These are phyloP conservation scores for Stratiolaelaps scimitus DNA, from an alignment of 1,140 invertebrate species.

Conservation along the genomic window DNA sequence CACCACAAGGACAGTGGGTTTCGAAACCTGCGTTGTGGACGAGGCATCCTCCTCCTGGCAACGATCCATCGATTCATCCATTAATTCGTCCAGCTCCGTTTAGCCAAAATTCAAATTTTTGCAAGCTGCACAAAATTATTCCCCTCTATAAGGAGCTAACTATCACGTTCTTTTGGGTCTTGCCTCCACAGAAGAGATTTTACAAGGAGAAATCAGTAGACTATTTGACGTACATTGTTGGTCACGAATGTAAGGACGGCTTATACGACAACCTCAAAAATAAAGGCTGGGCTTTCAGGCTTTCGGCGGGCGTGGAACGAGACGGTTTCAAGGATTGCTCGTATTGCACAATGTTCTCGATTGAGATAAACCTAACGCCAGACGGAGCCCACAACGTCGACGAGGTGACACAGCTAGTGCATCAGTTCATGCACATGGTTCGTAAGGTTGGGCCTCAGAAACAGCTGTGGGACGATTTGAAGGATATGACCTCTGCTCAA, in stretches of 20 bases:
- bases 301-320: neutral
- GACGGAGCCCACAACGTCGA: slow-evolving; percentile 39
- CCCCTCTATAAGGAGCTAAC: slow-evolving; percentile 44
- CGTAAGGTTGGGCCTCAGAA: slow-evolving; percentile 39
- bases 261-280: slow-evolving; percentile 1
- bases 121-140: slow-evolving; percentile 37
- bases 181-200: slow-evolving; percentile 35
- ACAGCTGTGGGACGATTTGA: slow-evolving; percentile 43
- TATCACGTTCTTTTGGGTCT: slow-evolving; percentile 42
- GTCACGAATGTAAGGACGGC: slow-evolving; percentile 8
- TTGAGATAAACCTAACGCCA: slow-evolving; percentile 37
- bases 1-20: neutral
- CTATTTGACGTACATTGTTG: neutral
- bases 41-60: no score
- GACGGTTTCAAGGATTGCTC: slow-evolving; percentile 6
- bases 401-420: slow-evolving; percentile 40
- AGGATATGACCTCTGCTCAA: slow-evolving; percentile 35
- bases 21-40: no score
- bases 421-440: slow-evolving; percentile 43
- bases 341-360: neutral
- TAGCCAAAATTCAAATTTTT: slow-evolving; percentile 15
- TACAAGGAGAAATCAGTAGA: slow-evolving; percentile 16
- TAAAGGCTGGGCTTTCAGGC: neutral
- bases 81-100: neutral
- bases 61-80: no score